Evolutionary conservation across 1,140 invertebrate species (phyloP).

Genomic region (Panulirus ornatus): DNA sequence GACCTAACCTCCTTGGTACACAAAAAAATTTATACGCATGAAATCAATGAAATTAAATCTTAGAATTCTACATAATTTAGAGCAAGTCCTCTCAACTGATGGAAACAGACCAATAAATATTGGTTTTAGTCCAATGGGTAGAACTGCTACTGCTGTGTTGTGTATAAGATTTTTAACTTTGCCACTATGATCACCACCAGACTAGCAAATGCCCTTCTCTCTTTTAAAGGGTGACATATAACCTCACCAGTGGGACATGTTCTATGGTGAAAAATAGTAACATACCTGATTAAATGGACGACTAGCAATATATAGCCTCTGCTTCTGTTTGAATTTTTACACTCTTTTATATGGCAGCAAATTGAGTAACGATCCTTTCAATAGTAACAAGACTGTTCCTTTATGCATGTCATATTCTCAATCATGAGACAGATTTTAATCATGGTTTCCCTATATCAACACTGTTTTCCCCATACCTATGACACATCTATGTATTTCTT

Average conservation of each 20-base stretch:
- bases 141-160: background rate
- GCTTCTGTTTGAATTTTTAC: background rate
- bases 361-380: background rate
- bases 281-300: background rate
- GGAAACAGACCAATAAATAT: background rate
- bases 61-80: too few species aligned
- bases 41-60: too few species aligned
- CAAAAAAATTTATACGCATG: too few species aligned
- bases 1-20: too few species aligned
- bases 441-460: too few species aligned
- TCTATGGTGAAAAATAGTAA: background rate
- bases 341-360: background rate
- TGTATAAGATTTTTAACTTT: background rate
- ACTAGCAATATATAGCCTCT: background rate
- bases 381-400: background rate
- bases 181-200: background rate
- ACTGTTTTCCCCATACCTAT: too few species aligned
- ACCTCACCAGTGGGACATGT: background rate
- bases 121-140: background rate
- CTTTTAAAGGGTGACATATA: background rate
- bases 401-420: too few species aligned
- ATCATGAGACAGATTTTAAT: too few species aligned
- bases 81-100: too few species aligned
- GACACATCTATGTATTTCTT: too few species aligned
- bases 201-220: background rate